Percentiles rank a stretch among this genome's conserved stretches.
These are phyloP conservation scores for Nyctibius grandis DNA, from an alignment of 2,797 vertebrate genomes.

Conservation along the genomic window DNA sequence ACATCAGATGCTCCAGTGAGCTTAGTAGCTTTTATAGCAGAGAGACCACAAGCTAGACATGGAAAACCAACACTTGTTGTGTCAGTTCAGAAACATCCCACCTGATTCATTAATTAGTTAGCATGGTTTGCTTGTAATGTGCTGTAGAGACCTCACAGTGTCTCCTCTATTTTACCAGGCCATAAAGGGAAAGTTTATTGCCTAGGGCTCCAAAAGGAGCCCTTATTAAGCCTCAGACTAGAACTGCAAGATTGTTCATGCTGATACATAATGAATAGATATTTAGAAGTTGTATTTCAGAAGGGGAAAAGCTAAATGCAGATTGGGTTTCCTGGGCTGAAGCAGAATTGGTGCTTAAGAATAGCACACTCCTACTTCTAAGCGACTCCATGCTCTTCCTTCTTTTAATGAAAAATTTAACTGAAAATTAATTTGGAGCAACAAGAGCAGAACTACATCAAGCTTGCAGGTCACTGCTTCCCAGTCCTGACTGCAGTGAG, in stretches of 20 bases:
- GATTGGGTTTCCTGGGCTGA: not conserved
- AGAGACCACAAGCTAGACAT: too few species aligned
- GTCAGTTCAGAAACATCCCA: too few species aligned
- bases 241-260: not conserved
- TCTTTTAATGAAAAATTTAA: constrained; percentile 33
- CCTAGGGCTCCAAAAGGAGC: not conserved
- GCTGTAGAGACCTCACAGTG: not conserved
- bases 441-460: not conserved
- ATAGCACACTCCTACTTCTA: not conserved
- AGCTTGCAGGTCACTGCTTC: constrained; percentile 26
- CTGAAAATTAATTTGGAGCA: constrained; percentile 17
- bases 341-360: not conserved
- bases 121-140: not conserved
- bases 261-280: constrained; percentile 5
- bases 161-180: not conserved
- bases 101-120: not conserved
- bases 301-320: not conserved
- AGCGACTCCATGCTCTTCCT: not conserved
- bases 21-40: too few species aligned
- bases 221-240: not conserved
- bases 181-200: not conserved
- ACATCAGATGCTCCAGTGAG: not conserved
- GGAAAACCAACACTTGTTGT: too few species aligned
- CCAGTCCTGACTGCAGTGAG: not conserved
- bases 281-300: constrained; percentile 28